Conservation (phyloP, 1,140 invertebrate genomes). For the Drosophila tropicalis region DNA sequence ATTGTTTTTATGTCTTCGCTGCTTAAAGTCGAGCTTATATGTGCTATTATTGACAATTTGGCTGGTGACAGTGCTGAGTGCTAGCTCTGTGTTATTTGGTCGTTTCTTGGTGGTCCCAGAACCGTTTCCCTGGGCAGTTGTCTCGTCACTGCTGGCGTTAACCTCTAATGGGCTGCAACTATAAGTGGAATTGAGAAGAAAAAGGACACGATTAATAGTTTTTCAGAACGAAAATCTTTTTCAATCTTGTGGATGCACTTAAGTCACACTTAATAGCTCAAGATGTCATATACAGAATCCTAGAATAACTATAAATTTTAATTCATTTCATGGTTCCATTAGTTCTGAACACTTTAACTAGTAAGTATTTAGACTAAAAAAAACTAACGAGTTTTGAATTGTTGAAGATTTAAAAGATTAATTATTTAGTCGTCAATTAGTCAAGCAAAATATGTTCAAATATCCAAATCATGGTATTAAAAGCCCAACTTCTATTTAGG, state of each 20-base stretch:
- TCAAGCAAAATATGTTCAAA: no score
- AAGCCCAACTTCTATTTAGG: no score
- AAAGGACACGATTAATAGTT: not conserved
- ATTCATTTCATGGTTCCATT: not conserved
- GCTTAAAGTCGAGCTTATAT: constrained; percentile 72
- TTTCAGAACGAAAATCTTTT: not conserved
- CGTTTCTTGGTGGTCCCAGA: constrained; percentile 44
- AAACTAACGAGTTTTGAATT: no score
- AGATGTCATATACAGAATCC: not conserved
- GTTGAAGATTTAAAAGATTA: no score
- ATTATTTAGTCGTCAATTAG: no score
- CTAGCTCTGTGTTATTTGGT: constrained; percentile 62
- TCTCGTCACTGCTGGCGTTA: constrained; percentile 39
- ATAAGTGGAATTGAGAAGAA: not conserved
- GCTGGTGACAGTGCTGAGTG: constrained; percentile 66
- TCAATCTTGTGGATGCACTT: not conserved
- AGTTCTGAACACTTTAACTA: no score
- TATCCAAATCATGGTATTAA: no score
- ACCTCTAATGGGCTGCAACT: constrained; percentile 67
- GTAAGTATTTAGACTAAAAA: no score
- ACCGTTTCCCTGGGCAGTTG: constrained; percentile 18
- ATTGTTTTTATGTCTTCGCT: constrained; percentile 66
- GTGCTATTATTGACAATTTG: constrained; percentile 70
- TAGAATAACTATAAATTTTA: not conserved
- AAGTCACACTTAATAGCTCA: not conserved